Evolutionary conservation across 2,113 vertebrate species (phyloP).

Genomic region (Otis tarda): DNA sequence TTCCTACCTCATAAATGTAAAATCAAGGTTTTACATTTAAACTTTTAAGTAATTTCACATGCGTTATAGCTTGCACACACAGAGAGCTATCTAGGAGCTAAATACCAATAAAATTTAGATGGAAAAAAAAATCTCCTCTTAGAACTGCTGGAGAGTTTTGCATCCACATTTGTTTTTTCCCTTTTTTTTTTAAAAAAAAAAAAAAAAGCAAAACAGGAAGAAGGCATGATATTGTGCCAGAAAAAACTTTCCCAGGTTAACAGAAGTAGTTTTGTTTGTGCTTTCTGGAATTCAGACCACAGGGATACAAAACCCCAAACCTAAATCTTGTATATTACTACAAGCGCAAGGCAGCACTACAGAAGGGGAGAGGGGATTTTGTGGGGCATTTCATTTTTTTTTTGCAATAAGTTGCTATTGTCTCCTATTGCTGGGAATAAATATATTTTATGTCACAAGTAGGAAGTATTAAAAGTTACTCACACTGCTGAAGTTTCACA

Average conservation of each 20-base stretch:
- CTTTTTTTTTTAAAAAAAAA: not conserved
- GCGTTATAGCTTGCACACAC: not conserved
- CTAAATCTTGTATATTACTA: not conserved
- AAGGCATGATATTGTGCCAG: not conserved
- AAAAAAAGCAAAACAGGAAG: not conserved
- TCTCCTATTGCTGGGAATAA: not conserved
- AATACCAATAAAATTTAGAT: not conserved
- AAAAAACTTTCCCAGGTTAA: not conserved
- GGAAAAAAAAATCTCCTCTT: not conserved
- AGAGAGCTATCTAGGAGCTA: not conserved
- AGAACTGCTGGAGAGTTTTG: not conserved
- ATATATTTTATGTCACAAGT: not conserved
- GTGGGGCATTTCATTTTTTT: not conserved
- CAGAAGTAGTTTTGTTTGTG: conserved; percentile 22
- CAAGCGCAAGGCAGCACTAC: not conserved
- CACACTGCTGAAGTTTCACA: not conserved
- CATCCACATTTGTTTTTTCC: not conserved
- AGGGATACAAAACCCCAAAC: not conserved
- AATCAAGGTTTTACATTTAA: not conserved
- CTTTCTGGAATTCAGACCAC: not conserved
- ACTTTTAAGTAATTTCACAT: not conserved
- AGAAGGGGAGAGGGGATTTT: not conserved
- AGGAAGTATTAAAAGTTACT: not conserved
- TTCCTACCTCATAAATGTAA: not conserved
- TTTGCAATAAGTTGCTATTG: not conserved